These are phyloP conservation scores for Lasius fuliginosus DNA, from an alignment of 2,888 invertebrate species.

Conservation along the genomic window DNA sequence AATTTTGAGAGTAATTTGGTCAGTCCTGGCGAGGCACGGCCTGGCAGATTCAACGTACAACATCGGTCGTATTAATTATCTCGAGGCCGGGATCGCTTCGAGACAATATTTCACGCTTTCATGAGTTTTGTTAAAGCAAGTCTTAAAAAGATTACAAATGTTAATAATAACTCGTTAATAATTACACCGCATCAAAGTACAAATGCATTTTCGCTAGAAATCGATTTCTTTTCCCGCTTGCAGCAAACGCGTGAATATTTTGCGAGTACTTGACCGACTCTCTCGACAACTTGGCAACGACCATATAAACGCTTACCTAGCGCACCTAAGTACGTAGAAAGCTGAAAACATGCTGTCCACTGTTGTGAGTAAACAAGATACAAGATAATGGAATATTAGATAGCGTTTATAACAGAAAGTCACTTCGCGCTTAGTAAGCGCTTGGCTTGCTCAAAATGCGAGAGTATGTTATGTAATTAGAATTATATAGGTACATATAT, in stretches of 20 bases:
- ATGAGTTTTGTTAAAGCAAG: background rate
- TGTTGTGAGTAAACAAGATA: slow-evolving; percentile 49
- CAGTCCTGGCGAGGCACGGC: slow-evolving; percentile 43
- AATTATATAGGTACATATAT: background rate
- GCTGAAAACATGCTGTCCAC: slow-evolving; percentile 44
- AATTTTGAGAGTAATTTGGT: slow-evolving; percentile 52
- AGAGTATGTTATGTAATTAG: slow-evolving; percentile 7
- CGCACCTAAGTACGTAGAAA: slow-evolving; percentile 11
- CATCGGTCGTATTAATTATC: slow-evolving; percentile 36
- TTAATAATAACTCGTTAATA: background rate
- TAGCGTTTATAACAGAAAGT: slow-evolving; percentile 32
- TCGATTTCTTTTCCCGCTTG: slow-evolving; percentile 1
- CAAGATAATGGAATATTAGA: slow-evolving; percentile 49
- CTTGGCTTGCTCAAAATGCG: slow-evolving; percentile 34
- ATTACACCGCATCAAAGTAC: background rate
- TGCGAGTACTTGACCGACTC: slow-evolving; percentile 24
- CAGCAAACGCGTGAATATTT: slow-evolving; percentile 9
- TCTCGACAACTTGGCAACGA: slow-evolving; percentile 35
- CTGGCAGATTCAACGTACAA: slow-evolving; percentile 24
- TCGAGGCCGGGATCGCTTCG: slow-evolving; percentile 18
- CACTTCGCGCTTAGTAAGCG: slow-evolving; percentile 44
- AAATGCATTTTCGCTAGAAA: background rate
- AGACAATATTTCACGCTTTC: slow-evolving; percentile 17
- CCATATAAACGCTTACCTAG: slow-evolving; percentile 28
- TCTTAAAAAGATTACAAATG: background rate